Evolutionary conservation across 2,113 vertebrate species (phyloP), one percentile per base, ranked within the genome.

Genomic region (Butastur rufipennis): DNA sequence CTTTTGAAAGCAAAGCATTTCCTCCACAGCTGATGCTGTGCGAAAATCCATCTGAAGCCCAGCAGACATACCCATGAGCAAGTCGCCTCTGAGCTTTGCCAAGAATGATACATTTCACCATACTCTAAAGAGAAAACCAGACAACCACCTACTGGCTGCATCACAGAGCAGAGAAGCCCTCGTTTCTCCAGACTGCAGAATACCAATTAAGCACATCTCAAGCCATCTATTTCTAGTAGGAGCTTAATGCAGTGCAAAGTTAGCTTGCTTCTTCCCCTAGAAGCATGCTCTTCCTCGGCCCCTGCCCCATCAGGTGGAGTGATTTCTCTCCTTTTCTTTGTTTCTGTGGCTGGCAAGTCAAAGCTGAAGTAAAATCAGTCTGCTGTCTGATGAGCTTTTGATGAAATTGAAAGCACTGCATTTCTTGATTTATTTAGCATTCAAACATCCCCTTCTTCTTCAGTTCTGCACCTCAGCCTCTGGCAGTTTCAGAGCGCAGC

Each of bases 31-130:
- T 80, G 94, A 96, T 83, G 77, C 31, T 2, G 74, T 89, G 94
- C 9, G 81, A 96, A 96, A 97, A 96, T 79, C 86, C 84, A 81
- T 89, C 63, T 79, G 81, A 92, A 93, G 90, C 90, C 74, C 91
- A 95, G 92, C 81, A 97, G 92, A 94, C 78, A 40, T 56, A 90
- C 21, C 90, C 71, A 92, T 13, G 42, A 96, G 93, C 75, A 47
- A 95, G 50, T 34, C 1, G 0, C 80, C 77, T 77, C 89, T 56
- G 78, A 92, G 83, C 79, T 92, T 70, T 95, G 91, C 87, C 95
- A 96, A 73, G 55, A 74, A 91, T 25, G 73, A 91, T 82, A 59
- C 56, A 80, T 95, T 94, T 95, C 86, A 88, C 73, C 72, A 61
- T 19, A 34, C 48, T 75, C 85, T 6, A 47, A 95, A 91, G 92